A percentile compares a stretch with the other conserved stretches of the same genome.
phyloP scores from a whole-genome alignment of 2,888 invertebrate genomes.

The Chelonus formosanus region DNA sequence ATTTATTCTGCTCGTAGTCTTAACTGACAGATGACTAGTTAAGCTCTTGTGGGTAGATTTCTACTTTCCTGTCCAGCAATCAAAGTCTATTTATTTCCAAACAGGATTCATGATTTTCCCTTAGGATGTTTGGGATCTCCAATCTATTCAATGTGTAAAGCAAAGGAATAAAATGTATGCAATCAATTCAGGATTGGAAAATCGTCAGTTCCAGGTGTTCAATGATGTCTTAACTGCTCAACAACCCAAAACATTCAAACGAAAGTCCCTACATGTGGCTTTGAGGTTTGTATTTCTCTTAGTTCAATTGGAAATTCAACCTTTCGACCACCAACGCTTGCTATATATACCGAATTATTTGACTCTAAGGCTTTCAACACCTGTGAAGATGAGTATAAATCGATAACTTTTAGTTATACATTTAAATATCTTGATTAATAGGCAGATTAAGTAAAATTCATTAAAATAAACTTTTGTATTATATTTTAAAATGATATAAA shows the following conservation, averaged over 20 bases:
- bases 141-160: no score
- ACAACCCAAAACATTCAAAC: no score
- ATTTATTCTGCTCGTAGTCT: background rate
- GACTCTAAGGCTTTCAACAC: conserved; percentile 18
- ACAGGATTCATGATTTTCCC: background rate
- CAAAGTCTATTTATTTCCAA: conserved; percentile 7
- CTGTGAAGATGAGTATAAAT: conserved; percentile 15
- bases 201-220: no score
- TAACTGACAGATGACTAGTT: background rate
- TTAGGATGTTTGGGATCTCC: no score
- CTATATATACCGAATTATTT: conserved; percentile 15
- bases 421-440: no score
- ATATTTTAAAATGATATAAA: no score
- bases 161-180: no score
- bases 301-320: background rate
- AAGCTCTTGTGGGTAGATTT: background rate
- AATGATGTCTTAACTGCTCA: background rate
- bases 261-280: background rate
- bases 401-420: background rate
- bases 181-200: no score
- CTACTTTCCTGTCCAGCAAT: background rate
- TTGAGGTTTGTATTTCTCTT: background rate
- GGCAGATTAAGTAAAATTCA: no score
- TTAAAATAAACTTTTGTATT: no score
- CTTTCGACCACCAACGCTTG: background rate